phyloP scores from a whole-genome alignment of 2,797 vertebrate species.

The Sarcophilus harrisii region DNA sequence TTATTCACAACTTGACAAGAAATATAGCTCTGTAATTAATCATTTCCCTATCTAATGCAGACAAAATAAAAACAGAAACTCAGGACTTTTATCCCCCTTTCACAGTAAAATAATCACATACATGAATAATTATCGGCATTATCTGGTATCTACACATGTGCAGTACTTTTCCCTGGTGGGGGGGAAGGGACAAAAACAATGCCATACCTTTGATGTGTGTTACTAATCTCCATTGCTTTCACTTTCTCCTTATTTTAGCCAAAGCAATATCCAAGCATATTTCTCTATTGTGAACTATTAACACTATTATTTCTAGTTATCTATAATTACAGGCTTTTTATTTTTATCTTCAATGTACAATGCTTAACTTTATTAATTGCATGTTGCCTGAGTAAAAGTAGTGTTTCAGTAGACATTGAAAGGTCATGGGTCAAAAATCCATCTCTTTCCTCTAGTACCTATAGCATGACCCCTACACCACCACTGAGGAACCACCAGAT shows the following conservation, averaged over 20 bases:
- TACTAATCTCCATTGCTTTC: conserved; percentile 86
- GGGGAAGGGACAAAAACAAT: conserved; percentile 82
- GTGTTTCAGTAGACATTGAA: conserved; percentile 70
- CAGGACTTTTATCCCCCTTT: conserved; percentile 70
- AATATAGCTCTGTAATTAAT: conserved; percentile 86
- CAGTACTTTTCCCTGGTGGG: conserved; percentile 70
- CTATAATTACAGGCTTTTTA: conserved; percentile 86
- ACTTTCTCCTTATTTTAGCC: conserved; percentile 88
- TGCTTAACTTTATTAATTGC: conserved; percentile 64
- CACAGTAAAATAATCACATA: conserved; percentile 81
- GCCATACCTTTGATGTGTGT: conserved; percentile 83
- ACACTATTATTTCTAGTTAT: conserved; percentile 91
- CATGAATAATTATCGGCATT: conserved; percentile 86
- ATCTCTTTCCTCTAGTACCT: neutral
- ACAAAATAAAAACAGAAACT: conserved; percentile 78
- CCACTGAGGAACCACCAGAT: neutral
- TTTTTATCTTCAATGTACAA: conserved; percentile 77
- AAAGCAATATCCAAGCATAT: conserved; percentile 87
- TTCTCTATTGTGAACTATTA: conserved; percentile 88
- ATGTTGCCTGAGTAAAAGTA: conserved; percentile 59
- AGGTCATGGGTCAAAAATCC: conserved; percentile 84
- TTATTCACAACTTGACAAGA: conserved; percentile 86
- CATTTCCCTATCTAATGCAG: conserved; percentile 82
- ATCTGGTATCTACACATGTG: conserved; percentile 89
- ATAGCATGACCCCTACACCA: neutral